Base-by-base conservation (phyloP, 2,888 invertebrate species). In the Cerastis rubricosa region DNA sequence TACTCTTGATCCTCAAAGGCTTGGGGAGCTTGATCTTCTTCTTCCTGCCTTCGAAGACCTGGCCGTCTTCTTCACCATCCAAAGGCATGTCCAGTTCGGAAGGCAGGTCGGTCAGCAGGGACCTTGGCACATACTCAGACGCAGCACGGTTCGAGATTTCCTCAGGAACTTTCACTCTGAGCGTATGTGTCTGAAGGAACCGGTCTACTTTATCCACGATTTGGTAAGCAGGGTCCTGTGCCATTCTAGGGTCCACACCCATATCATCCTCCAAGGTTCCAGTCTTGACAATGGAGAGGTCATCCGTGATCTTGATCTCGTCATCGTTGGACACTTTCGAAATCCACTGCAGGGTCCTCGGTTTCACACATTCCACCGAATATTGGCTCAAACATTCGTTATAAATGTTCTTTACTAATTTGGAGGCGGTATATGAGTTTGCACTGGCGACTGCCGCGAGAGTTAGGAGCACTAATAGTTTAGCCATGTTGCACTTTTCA, bases 331-430 rank as follows among this genome's bases (percentile, higher is more conserved):
- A 94, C 6, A 98, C 98, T 79, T 97, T 96, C 87, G 97, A 97
- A 88, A 98, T 97, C 98, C 98, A 98, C 85, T 97, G 97, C 90
- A 98, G 93, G 66, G 98, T 97, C 93, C 98, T 98, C 14, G 98
- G 98, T 90, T 98, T 98, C 74, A 98, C 98, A 94, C 98, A 98
- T 89, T 97, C 97, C 83, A 98, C 96, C 63, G 98, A 98, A 89
- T 98, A 97, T 89, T 97, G 97, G 91, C 97, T 97, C 68, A 98
- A 92, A 89, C 98, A 98, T 92, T 97, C 97, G 72, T 97, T 94
- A 92, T 98, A 98, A 94, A 98, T 97, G 90, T 98, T 98, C 83
- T 95, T 95, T 29, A 97, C 96, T 89, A 98, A 93, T 83, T 97
- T 97, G 5, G 97, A 95, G 3, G 98, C 98, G n/a, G 98, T 97